These are phyloP conservation scores for Rhinoderma darwinii DNA, from an alignment of 2,113 vertebrate genomes.

Conservation along the genomic window DNA sequence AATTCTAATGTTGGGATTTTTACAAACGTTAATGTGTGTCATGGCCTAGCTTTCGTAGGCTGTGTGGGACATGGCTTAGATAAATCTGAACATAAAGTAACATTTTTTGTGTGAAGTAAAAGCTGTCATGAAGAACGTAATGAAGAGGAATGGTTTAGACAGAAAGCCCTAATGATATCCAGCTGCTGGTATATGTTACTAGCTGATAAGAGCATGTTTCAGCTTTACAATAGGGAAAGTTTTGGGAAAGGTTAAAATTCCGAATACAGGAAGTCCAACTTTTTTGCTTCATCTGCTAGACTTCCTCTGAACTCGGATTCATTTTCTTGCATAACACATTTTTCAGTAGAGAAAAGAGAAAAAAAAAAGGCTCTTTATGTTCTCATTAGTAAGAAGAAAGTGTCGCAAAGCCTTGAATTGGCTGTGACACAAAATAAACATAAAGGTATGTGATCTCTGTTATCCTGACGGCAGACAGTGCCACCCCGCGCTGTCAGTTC, in stretches of 20 bases:
- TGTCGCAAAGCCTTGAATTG: constrained; percentile 24
- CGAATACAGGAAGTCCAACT: constrained; percentile 73
- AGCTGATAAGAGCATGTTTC: constrained; percentile 79
- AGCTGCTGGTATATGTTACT: constrained; percentile 85
- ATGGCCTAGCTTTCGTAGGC: constrained; percentile 71
- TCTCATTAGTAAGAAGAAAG: constrained; percentile 41
- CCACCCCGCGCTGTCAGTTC: constrained; percentile 44
- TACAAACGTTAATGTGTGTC: constrained; percentile 48
- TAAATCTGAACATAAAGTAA: constrained; percentile 91
- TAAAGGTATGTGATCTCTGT: constrained; percentile 41
- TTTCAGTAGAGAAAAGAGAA: constrained; percentile 58
- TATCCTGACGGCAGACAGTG: constrained; percentile 40
- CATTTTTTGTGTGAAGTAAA: constrained; percentile 83
- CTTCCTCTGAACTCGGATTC: constrained; percentile 71
- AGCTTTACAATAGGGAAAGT: constrained; percentile 77
- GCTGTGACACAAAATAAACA: constrained; percentile 39
- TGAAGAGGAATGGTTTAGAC: constrained; percentile 92
- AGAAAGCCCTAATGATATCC: constrained; percentile 88
- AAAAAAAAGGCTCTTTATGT: constrained; percentile 32
- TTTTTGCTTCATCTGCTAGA: constrained; percentile 74
- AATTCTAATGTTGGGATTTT: neutral
- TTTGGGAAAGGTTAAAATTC: constrained; percentile 77
- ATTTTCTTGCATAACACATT: constrained; percentile 70
- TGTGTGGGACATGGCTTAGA: constrained; percentile 83
- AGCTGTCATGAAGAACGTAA: constrained; percentile 86